Evolutionary conservation across 2,113 vertebrate species (phyloP), one percentile per base, ranked within the genome.

Genomic region (Leuciscus idus): DNA sequence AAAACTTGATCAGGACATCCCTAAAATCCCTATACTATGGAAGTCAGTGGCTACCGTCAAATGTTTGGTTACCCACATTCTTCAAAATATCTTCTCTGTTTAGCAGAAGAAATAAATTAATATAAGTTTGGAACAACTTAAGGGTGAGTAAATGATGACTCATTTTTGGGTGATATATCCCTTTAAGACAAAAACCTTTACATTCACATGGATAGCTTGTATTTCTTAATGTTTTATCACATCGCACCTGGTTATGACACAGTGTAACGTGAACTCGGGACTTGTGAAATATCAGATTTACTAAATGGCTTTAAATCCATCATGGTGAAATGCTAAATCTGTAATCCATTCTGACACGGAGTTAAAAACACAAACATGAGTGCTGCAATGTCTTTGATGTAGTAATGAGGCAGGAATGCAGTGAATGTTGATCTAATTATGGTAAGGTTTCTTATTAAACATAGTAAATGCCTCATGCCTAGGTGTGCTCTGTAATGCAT

Each of bases 371-470:
- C 80, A 88, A 83, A 64, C 84, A 55, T 13, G 43, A 50, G 66
- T 5, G 5, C 62, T 55, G 26, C 50, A 15, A 30, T n/a, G 85
- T 59, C 55, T 74, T 86, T 74, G 66, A 81, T 81, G 66, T 79
- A 43, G 83, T 85, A 87, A 89, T 81, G 62, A 87, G 23, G 28
- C 77, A 70, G 85, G 88, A 89, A 89, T 87, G 85, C 59, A 48
- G 15, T 28, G 57, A 88, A 87, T 82, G 85, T 85, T 87, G 85
- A 87, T 89, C 80, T 85, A 89, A 85, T 87, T 87, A 77, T 7
- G 6, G 10, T 50, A 77, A 64, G 48, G 74, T 83, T 87, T 86
- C 39, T 84, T 39, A 81, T 84, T 52, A 81, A 79, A 36, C 43
- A 52, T 21, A 48, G 23, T 15, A 19, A 64, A 30, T 50, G 84